Base-by-base conservation (phyloP, 2,888 invertebrate species). In the Amorpha juglandis region DNA sequence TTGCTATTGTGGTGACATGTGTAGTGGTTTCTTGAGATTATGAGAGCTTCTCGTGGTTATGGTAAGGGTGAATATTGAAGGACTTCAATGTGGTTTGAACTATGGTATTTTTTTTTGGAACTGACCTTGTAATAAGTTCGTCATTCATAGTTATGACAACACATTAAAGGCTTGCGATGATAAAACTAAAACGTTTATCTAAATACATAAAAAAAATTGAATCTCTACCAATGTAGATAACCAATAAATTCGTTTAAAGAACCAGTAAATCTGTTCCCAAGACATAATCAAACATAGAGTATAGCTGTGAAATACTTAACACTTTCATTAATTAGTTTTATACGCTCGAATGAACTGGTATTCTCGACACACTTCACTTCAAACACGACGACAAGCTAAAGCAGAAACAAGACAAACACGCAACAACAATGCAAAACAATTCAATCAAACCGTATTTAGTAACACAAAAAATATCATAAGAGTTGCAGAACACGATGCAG, bases 1-100 rank as follows among this genome's bases (percentile, higher is more conserved):
- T 81, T 76, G 81, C 84, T 80, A 85, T 90, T 91, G 89, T 90
- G 84, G 85, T 77, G 78, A 77, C 78, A 78, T 82, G 81, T 63
- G 81, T 63, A 45, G 51, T 66, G 35, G 63, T 48, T 65, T 50
- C 38, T 42, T 19, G 58, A 42, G 19, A 19, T 58, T 12, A 42
- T 19, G 12, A 27, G 45, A 45, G 45, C 45, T 12, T 45, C 45
- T 1, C 14, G 45, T 47, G 62, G 47, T 21, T 45, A 35, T 9
- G 14, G 52, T 52, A 58, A 38, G 42, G 2, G 63, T 38, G 51
- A 38, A 38, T 38, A 3, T 38, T 38, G 9, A 38, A 38, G 9
- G 38, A 38, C 7, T 38, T 38, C 2, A 9, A 38, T 38, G 9
- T 38, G 38, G 9, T 9, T 9, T 9, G 9, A 7, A 6, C 7